Percentiles rank a stretch among this genome's conserved stretches.
phyloP scores from a whole-genome alignment of 2,888 invertebrate species.

The Dinocampus coccinellae region DNA sequence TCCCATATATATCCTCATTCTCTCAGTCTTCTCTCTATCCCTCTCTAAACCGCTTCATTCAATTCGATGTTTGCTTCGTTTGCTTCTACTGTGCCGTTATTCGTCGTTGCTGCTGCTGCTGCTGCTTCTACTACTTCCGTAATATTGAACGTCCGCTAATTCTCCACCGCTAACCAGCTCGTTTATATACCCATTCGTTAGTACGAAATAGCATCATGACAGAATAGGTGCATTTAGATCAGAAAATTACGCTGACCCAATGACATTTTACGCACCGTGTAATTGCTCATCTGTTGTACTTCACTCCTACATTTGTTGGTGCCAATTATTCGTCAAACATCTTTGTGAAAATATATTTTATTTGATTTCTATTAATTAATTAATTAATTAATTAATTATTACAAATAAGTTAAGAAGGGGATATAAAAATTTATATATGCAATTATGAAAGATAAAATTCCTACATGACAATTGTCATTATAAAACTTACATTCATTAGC shows the following conservation, averaged over 20 bases:
- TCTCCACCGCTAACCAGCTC: conserved; percentile 6
- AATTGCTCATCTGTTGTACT: background rate
- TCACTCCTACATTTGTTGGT: conserved; percentile 39
- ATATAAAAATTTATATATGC: too few relatives aligned
- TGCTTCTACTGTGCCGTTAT: background rate
- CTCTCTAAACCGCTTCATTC: background rate
- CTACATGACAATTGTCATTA: too few relatives aligned
- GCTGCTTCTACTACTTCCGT: conserved; percentile 17
- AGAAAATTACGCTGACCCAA: conserved; percentile 47
- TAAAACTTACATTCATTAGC: too few relatives aligned
- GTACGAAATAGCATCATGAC: conserved; percentile 31
- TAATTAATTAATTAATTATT: too few relatives aligned
- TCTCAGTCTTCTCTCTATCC: too few relatives aligned
- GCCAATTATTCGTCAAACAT: background rate
- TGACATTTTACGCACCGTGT: conserved; percentile 41
- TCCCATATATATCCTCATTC: background rate
- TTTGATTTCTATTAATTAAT: too few relatives aligned
- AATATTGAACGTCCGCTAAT: conserved; percentile 28
- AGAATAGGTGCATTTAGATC: conserved; percentile 18
- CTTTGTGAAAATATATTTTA: too few relatives aligned
- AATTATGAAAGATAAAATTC: too few relatives aligned
- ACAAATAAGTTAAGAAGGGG: too few relatives aligned
- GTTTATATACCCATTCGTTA: conserved; percentile 37
- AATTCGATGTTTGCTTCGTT: background rate
- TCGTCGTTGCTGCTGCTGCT: background rate